Evolutionary conservation across 2,888 invertebrate species (phyloP).

Genomic region (Agriopis leucophaearia): DNA sequence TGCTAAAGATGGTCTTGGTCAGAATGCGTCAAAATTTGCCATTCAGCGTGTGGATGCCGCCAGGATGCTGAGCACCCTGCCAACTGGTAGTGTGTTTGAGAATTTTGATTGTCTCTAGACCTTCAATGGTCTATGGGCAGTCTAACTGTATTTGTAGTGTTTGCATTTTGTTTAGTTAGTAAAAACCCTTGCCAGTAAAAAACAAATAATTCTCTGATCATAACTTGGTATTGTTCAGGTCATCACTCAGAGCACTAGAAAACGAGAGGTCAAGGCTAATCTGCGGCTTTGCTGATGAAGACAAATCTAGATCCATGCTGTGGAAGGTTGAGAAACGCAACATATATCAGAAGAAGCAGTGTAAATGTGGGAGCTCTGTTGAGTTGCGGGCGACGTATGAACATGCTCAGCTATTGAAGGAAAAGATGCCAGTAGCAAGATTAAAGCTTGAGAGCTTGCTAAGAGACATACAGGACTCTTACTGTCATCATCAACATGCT

Average conservation of each 20-base stretch:
- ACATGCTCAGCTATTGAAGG: constrained; percentile 66
- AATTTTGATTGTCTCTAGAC: no score
- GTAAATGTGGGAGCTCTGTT: constrained; percentile 66
- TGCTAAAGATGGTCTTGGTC: no score
- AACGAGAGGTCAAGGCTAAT: constrained; percentile 64
- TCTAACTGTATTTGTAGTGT: no score
- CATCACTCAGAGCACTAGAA: constrained; percentile 73
- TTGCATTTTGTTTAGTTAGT: no score
- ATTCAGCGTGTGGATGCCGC: no score
- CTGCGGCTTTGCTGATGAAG: constrained; percentile 65
- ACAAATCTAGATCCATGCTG: constrained; percentile 60
- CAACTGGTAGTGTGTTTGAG: no score
- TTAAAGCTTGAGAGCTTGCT: constrained; percentile 68
- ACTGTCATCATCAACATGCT: constrained; percentile 76
- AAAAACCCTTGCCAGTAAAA: no score
- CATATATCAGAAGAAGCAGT: constrained; percentile 56
- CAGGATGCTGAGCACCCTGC: no score
- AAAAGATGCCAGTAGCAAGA: constrained; percentile 67
- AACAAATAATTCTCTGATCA: not conserved
- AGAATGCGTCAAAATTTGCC: no score
- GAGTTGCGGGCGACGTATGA: constrained; percentile 62
- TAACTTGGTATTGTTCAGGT: constrained; percentile 53
- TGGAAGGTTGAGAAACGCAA: constrained; percentile 71
- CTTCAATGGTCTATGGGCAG: no score
- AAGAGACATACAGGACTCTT: constrained; percentile 73